These are phyloP conservation scores for Theocolax elegans DNA, from an alignment of 1,140 invertebrate species.

Conservation along the genomic window DNA sequence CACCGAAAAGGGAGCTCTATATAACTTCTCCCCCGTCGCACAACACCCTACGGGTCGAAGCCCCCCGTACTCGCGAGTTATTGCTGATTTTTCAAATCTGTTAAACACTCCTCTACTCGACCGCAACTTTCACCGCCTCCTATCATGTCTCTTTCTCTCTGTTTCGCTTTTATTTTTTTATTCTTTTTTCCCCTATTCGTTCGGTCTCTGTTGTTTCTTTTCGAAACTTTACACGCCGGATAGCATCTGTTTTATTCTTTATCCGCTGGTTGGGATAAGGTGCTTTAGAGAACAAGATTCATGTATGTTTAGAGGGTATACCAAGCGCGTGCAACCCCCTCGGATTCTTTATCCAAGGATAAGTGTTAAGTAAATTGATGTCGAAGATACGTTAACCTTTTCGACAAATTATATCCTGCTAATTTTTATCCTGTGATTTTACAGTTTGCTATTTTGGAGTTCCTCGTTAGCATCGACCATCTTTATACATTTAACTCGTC, in stretches of 20 bases:
- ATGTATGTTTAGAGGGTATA: neutral
- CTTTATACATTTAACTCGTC: no score
- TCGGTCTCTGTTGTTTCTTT: constrained; percentile 18
- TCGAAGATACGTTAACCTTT: no score
- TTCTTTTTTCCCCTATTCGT: constrained; percentile 23
- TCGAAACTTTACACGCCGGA: constrained; percentile 39
- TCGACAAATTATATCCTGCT: no score
- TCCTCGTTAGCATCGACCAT: no score
- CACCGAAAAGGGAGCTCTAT: constrained; percentile 29
- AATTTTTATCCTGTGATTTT: no score
- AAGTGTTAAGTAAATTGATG: no score
- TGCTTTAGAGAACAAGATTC: constrained; percentile 7
- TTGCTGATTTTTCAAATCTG: constrained; percentile 68
- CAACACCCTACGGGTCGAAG: neutral
- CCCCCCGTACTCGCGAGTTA: constrained; percentile 46
- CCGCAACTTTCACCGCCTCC: constrained; percentile 54
- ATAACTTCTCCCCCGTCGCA: constrained; percentile 23
- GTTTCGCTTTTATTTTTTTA: constrained; percentile 24
- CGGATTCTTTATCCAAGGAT: no score
- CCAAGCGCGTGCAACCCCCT: no score
- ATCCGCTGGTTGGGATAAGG: constrained; percentile 38
- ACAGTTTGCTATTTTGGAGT: no score
- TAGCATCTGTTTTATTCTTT: constrained; percentile 31
- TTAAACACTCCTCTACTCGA: constrained; percentile 65
- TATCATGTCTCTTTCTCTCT: constrained; percentile 8